These are phyloP conservation scores for Cladorhizidae sp. DNA, from an alignment of 37 sponge, comb jelly and placozoan species.

Conservation along the genomic window DNA sequence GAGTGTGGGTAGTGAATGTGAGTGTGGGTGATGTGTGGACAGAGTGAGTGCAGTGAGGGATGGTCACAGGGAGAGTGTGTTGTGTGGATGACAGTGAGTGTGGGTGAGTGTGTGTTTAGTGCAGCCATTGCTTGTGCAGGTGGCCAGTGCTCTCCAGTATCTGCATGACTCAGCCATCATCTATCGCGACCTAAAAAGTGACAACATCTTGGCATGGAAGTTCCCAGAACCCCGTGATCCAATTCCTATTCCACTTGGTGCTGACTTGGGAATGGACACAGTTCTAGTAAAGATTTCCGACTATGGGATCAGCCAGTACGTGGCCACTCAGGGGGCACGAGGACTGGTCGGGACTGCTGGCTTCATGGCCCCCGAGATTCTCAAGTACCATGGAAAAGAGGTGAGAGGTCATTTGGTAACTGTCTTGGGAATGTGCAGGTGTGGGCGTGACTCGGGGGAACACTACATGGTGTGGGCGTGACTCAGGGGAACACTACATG, in stretches of 20 bases:
- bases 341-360: slow-evolving; percentile 83
- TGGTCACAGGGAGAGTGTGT: neutral
- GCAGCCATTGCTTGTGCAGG: neutral
- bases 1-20: too few species aligned
- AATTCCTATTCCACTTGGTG: slow-evolving; percentile 13
- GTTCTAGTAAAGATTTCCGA: slow-evolving; percentile 78
- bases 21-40: neutral
- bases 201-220: slow-evolving; percentile 86
- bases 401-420: neutral
- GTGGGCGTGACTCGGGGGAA: neutral
- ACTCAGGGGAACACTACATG: too few species aligned
- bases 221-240: slow-evolving; percentile 67
- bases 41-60: neutral
- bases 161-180: slow-evolving; percentile 70
- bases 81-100: neutral
- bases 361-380: slow-evolving; percentile 89
- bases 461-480: too few species aligned
- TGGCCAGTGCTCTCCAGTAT: slow-evolving; percentile 44
- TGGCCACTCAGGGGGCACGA: slow-evolving; percentile 55
- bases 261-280: slow-evolving; percentile 11
- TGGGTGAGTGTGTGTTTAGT: neutral
- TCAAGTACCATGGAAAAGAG: slow-evolving; percentile 69
- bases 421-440: neutral
- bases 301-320: slow-evolving; percentile 89
- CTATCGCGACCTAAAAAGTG: slow-evolving; percentile 84